Evolutionary conservation across 2,113 vertebrate genomes (phyloP), one percentile per base, ranked within the genome.

Genomic region (Abramis brama): DNA sequence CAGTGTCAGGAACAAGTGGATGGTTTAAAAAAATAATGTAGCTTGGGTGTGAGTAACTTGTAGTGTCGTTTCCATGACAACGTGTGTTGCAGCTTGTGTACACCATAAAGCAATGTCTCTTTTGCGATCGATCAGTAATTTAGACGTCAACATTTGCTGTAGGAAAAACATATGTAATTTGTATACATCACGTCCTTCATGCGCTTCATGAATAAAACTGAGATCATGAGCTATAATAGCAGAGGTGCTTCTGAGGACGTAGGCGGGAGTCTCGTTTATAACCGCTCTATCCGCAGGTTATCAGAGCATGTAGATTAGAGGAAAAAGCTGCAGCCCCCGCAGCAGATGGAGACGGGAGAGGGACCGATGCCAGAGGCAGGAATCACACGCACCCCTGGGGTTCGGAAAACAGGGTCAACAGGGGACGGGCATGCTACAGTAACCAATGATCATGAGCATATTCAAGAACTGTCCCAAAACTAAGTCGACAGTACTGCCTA

Each of bases 271-370:
- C 55, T 23, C 19, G 36, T 36, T 36, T 36, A 6, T 57, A 57
- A 57, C 23, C 2, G 55, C 55, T 57, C 55, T 57, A 57, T 57
- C 55, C 55, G 55, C 75, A 64, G 76, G 68, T 88, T 85, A 90
- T 82, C 86, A 86, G 76, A 87, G 75, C 5, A 13, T 86, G 85
- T 62, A n/a, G 39, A 66, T 71, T 74, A 70, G 70, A 86, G 36
- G 60, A 71, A 86, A 36, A 9, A 80, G 17, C 68, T 33, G 75
- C 36, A 86, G 79, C 81, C 79, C 60, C 45, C 82, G n/a, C 19
- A 88, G 88, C 93, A 93, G 89, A 93, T 91, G 91, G 88, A 87
- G 83, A 47, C 64, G 15, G 50, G 55, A 57, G 19, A 57, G 55
- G 55, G 82, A 84, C 33, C 36, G 17, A 70, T 57, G 88, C 86